phyloP scores from a whole-genome alignment of 2,797 vertebrate species.

The Rhodeus uyekii region DNA sequence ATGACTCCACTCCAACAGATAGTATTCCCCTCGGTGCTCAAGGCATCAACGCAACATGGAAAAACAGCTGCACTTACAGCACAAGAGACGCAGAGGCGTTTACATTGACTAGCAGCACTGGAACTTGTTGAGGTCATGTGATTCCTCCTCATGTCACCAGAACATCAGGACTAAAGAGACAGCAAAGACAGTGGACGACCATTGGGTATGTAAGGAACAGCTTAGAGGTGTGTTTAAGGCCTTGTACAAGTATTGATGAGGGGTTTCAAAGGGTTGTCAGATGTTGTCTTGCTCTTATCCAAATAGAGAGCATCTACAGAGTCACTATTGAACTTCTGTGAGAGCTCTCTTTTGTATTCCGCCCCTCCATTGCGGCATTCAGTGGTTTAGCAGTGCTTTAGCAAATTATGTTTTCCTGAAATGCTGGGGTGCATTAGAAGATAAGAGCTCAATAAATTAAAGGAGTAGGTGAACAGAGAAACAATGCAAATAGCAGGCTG shows the following conservation, averaged over 20 bases:
- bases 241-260: neutral
- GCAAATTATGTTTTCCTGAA: slow-evolving; percentile 17
- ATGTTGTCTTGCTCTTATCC: slow-evolving; percentile 10
- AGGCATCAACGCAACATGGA: neutral
- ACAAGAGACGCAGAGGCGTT: neutral
- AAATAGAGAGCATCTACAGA: slow-evolving; percentile 2
- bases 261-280: neutral
- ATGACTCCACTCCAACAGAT: slow-evolving; percentile 15
- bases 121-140: neutral
- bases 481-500: slow-evolving; percentile 50
- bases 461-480: slow-evolving; percentile 45
- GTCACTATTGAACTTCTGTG: neutral
- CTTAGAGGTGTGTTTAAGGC: neutral
- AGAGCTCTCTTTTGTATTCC: neutral
- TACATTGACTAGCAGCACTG: neutral
- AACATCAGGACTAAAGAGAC: slow-evolving; percentile 9
- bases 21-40: slow-evolving; percentile 24
- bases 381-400: neutral
- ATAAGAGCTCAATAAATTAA: slow-evolving; percentile 57
- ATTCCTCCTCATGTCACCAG: neutral
- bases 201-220: neutral
- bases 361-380: neutral
- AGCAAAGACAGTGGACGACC: neutral
- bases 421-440: slow-evolving; percentile 59
- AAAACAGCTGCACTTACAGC: slow-evolving; percentile 35